These are phyloP conservation scores for Mythimna impura DNA, from an alignment of 2,888 invertebrate species.

Conservation along the genomic window DNA sequence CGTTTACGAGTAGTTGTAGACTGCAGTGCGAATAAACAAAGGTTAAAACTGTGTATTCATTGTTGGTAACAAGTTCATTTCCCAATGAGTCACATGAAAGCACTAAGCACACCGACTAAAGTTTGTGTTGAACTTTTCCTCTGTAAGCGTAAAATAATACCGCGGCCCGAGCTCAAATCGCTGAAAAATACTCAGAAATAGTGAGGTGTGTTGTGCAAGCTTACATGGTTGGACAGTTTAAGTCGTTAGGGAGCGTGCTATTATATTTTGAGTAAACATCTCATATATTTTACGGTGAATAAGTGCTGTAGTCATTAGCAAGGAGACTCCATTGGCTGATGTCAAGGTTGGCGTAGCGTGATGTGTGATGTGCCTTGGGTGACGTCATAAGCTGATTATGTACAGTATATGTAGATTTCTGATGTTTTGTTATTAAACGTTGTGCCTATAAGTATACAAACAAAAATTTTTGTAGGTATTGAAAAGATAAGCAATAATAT, in stretches of 20 bases:
- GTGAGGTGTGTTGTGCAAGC: background rate
- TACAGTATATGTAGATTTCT: constrained; percentile 41
- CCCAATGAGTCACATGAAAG: constrained; percentile 27
- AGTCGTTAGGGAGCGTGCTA: constrained; percentile 25
- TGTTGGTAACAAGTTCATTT: constrained; percentile 18
- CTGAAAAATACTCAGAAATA: constrained; percentile 17
- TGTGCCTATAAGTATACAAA: constrained; percentile 28
- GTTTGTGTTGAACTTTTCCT: constrained; percentile 32
- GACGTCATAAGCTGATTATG: constrained; percentile 63
- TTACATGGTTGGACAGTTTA: constrained; percentile 19
- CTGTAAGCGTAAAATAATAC: constrained; percentile 12
- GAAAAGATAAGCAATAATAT: constrained; percentile 25
- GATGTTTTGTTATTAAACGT: constrained; percentile 45
- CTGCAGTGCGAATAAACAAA: constrained; percentile 1
- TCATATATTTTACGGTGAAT: constrained; percentile 40
- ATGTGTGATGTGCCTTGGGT: constrained; percentile 47
- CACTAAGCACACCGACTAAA: constrained; percentile 1
- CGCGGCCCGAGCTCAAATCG: background rate
- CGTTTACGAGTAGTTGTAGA: constrained; percentile 6
- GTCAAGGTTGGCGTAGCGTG: constrained; percentile 59
- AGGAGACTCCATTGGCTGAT: constrained; percentile 58
- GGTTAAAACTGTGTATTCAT: background rate
- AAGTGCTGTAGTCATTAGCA: constrained; percentile 60
- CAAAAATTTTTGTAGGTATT: constrained; percentile 6
- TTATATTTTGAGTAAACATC: constrained; percentile 51